Base-by-base conservation (phyloP, 2,113 vertebrate species). In the Garra rufa region DNA sequence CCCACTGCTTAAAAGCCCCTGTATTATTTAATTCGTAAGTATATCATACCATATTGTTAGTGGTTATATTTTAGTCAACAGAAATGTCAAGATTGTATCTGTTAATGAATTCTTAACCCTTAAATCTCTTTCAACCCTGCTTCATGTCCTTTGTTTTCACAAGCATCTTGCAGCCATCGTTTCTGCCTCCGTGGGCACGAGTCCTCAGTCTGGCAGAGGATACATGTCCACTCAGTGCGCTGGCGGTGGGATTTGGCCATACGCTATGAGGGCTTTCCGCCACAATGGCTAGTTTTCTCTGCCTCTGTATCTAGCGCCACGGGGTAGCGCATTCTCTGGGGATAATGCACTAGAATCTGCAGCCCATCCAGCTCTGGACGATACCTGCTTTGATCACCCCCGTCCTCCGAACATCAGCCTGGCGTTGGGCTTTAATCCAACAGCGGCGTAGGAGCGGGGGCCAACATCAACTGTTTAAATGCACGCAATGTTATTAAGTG, bases 391-490 rank as follows among this genome's bases (percentile, higher is more conserved):
- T 98, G 97, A 99, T 98, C 98, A 99, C 91, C 93, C 93, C 95
- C 93, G 92, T 95, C 94, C 90, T 91, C 91, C 95, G 96, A 96
- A 97, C 97, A 99, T 99, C 96, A 96, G 95, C 95, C 95, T 99
- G 98, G 96, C 97, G 91, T 96, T 95, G 92, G 94, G 95, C 96
- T 96, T 97, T 97, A 97, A 96, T 97, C 94, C 96, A 97, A 96
- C 96, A 96, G 90, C 83, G 78, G 85, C 69, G 46, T 46, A 57
- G 11, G 92, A 93, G 91, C 91, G 90, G 93, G 92, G 89, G 91
- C 88, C 67, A 93, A 91, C 89, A 94, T 95, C 94, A 92, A 95
- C 96, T 94, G 94, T 96, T 96, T 96, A 96, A 95, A 96, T 96
- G 93, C 95, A 93, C 90, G 95, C 95, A 96, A 96, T 97, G 97